phyloP scores from a whole-genome alignment of 2,888 invertebrate genomes.

The Trisateles emortualis region DNA sequence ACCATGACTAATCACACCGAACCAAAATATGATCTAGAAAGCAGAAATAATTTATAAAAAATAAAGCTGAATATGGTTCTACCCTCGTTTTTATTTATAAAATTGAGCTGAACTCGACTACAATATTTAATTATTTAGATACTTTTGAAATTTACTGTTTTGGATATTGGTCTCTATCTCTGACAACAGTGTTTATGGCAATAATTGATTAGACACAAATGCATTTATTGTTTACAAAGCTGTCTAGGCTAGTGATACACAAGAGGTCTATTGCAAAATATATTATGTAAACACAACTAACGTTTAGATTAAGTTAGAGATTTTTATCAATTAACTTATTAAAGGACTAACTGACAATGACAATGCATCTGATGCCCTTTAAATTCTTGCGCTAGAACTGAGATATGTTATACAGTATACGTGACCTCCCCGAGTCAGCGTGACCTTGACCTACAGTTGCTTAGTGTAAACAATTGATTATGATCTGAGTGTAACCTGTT shows the following conservation, averaged over 20 bases:
- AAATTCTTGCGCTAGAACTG: slow-evolving; percentile 33
- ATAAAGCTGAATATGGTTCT: background rate
- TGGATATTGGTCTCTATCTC: too few species aligned
- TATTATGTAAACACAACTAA: too few species aligned
- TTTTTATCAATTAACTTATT: slow-evolving; percentile 1
- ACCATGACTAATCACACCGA: background rate
- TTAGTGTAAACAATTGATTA: slow-evolving; percentile 55
- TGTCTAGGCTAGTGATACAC: too few species aligned
- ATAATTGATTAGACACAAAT: too few species aligned
- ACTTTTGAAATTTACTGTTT: too few species aligned
- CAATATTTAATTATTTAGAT: too few species aligned
- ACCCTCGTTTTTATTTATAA: background rate
- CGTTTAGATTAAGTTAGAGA: background rate
- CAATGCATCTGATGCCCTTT: slow-evolving; percentile 34
- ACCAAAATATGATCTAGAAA: background rate
- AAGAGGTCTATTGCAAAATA: too few species aligned
- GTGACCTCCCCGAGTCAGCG: slow-evolving; percentile 31
- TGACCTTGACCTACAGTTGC: slow-evolving; percentile 46
- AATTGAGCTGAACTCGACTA: too few species aligned
- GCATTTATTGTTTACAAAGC: too few species aligned
- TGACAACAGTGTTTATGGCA: too few species aligned
- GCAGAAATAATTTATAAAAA: background rate
- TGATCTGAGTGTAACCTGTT: slow-evolving; percentile 48
- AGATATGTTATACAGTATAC: slow-evolving; percentile 32
- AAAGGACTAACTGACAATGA: slow-evolving; percentile 18